phyloP scores from a whole-genome alignment of 2,113 vertebrate genomes.

The Serilophus lunatus region DNA sequence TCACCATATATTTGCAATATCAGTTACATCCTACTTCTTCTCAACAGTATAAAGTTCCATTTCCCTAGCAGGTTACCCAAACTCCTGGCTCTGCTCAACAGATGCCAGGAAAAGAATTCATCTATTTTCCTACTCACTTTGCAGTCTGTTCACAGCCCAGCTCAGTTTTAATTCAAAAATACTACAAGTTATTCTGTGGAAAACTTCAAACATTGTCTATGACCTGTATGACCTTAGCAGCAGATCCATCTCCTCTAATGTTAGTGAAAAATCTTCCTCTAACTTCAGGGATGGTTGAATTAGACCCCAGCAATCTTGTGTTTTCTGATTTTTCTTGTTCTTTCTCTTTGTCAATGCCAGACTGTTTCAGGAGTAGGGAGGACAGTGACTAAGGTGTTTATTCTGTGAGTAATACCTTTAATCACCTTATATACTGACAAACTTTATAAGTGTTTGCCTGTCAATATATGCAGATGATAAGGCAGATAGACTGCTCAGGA shows the following conservation, averaged over 20 bases:
- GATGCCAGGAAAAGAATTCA: neutral
- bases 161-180: conserved; percentile 16
- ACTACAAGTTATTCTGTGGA: neutral
- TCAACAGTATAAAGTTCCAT: neutral
- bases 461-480: neutral
- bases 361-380: neutral
- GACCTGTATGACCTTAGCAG: neutral
- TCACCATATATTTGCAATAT: neutral
- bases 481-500: neutral
- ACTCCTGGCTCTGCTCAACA: neutral
- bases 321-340: neutral
- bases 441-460: neutral
- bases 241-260: neutral
- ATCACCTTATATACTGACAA: neutral
- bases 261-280: conserved; percentile 10
- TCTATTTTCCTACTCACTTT: neutral
- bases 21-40: neutral
- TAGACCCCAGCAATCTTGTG: neutral
- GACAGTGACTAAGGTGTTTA: neutral
- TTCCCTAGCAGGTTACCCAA: neutral
- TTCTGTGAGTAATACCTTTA: conserved; percentile 27
- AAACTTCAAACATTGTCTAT: conserved; percentile 16
- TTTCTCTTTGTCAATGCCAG: neutral
- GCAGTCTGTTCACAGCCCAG: neutral
- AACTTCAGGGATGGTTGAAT: conserved; percentile 14